Base-by-base conservation (phyloP, 2,797 vertebrate species). In the Otolemur crassicaudatus region DNA sequence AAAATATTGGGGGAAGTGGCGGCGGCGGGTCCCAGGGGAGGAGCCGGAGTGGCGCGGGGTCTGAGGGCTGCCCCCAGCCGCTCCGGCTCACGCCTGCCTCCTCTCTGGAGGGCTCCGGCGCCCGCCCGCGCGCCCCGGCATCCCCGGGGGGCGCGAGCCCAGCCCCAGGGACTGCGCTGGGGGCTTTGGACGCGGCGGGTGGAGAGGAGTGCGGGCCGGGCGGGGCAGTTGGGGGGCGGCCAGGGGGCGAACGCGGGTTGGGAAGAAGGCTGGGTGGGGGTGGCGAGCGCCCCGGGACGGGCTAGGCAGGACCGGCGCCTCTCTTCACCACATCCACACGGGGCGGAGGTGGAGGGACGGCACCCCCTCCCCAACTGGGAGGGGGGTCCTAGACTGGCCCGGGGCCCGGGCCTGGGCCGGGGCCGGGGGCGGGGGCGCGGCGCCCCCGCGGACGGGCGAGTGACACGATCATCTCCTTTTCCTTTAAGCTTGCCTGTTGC, bases 401-500 rank as follows among this genome's bases (percentile, higher is more conserved):
- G 87, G 94, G 93, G 95, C 92, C 93, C 98, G 97, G 69, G 98
- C 98, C 99, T 98, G 98, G 99, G 83, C 70, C n/a, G 1, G 75
- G 63, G 82, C 75, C 4, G n/a, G 70, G 87, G 70, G 92, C n/a
- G 76, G 97, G 94, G 96, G 96, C 93, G 92, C 93, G 92, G 97
- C 96, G 97, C 96, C 91, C 95, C 88, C 98, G 99, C 99, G 98
- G 99, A 99, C 98, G 79, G 97, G 97, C 99, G 99, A 99, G 99
- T 99, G 99, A 99, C 99, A 99, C 99, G 99, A 99, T 99, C 99
- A 98, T 99, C 99, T 99, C 98, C 98, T 98, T 99, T 99, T 99
- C 99, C 99, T 98, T 99, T 99, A 98, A 99, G 99, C 99, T 99
- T 97, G 99, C 99, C 99, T 99, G 99, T 99, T 99, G 99, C 99